A percentile compares a stretch with the other conserved stretches of the same genome.
phyloP scores from a whole-genome alignment of 2,888 invertebrate genomes.

The Acrobasis suavella region DNA sequence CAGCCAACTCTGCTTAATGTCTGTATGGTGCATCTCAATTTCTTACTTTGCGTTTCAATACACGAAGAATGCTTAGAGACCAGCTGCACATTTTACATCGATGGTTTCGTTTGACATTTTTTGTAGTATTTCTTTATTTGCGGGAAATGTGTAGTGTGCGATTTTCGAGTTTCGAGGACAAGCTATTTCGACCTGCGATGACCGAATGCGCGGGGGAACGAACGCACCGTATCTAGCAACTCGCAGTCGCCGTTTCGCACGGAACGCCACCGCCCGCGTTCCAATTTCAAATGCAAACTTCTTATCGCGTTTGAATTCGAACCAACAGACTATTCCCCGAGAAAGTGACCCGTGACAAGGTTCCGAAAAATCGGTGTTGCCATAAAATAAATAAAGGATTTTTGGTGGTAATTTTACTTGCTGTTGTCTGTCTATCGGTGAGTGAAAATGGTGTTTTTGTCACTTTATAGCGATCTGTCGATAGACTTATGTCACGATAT shows the following conservation, averaged over 20 bases:
- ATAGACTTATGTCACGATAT: constrained; percentile 35
- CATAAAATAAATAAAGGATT: constrained; percentile 53
- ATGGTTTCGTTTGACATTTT: not conserved
- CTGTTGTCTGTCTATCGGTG: constrained; percentile 64
- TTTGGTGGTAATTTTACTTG: constrained; percentile 45
- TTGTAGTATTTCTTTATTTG: not conserved
- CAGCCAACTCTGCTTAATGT: not conserved
- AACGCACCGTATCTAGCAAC: constrained; percentile 43
- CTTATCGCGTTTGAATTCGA: constrained; percentile 39
- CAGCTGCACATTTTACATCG: not conserved
- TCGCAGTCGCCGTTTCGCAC: constrained; percentile 67
- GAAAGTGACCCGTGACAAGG: constrained; percentile 60
- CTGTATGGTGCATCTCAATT: not conserved
- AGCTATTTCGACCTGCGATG: constrained; percentile 48
- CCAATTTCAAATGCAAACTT: constrained; percentile 29
- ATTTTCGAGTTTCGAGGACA: constrained; percentile 29
- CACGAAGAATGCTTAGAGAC: not conserved
- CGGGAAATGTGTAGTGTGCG: constrained; percentile 34
- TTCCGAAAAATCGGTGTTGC: constrained; percentile 51
- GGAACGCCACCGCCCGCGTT: constrained; percentile 61
- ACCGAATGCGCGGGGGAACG: constrained; percentile 66
- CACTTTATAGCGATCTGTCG: constrained; percentile 22
- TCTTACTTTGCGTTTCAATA: not conserved
- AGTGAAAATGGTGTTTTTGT: constrained; percentile 41
- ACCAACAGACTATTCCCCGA: constrained; percentile 41